phyloP scores from a whole-genome alignment of 2,888 invertebrate species.

The Eupeodes luniger region DNA sequence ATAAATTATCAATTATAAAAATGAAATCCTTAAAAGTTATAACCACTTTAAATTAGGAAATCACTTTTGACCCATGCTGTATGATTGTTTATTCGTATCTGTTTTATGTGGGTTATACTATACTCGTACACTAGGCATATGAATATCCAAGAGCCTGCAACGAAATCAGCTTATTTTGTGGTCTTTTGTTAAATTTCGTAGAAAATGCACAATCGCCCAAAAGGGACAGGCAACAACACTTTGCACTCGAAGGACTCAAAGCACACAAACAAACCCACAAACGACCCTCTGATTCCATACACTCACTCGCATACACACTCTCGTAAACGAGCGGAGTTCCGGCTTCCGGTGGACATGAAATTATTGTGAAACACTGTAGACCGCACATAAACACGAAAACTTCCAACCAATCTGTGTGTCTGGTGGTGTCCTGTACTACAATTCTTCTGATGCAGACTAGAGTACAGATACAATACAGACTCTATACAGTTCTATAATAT shows the following conservation, averaged over 20 bases:
- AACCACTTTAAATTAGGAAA: no score
- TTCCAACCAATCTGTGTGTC: constrained; percentile 68
- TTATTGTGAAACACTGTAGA: constrained; percentile 71
- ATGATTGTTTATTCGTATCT: not conserved
- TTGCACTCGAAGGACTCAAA: not conserved
- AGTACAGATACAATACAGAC: no score
- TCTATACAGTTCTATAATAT: constrained; percentile 4
- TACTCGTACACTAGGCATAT: not conserved
- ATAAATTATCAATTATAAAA: no score
- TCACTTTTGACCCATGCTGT: no score
- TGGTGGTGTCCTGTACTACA: constrained; percentile 30
- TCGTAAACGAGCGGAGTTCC: constrained; percentile 63
- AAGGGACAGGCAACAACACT: constrained; percentile 44
- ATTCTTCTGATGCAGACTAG: not conserved
- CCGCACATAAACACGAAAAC: constrained; percentile 74
- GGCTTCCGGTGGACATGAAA: constrained; percentile 75
- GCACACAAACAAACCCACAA: constrained; percentile 46
- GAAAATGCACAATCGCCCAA: constrained; percentile 70
- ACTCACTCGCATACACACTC: constrained; percentile 18
- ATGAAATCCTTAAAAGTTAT: no score
- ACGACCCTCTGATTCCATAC: not conserved
- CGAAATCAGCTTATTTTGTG: constrained; percentile 76
- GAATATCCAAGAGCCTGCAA: constrained; percentile 41
- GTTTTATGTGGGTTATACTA: not conserved
- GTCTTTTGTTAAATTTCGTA: constrained; percentile 73